Percentiles rank a stretch among this genome's conserved stretches.
These are phyloP conservation scores for Fundulus diaphanus DNA, from an alignment of 2,797 vertebrate species.

Conservation along the genomic window DNA sequence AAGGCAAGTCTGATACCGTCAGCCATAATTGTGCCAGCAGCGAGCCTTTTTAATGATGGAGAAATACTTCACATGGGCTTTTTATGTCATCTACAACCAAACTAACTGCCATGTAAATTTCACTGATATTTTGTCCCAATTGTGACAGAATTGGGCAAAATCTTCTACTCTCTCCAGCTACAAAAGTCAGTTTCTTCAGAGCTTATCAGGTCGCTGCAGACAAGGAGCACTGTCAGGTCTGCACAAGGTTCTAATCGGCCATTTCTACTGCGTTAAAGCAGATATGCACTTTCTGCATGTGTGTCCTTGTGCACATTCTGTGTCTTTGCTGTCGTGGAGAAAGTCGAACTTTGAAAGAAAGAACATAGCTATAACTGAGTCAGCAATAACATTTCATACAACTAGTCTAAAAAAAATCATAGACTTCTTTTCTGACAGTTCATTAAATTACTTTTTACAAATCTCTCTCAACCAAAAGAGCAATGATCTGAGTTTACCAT, in stretches of 20 bases:
- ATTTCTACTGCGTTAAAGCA: constrained; percentile 63
- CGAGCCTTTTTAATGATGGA: constrained; percentile 55
- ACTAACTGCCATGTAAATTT: constrained; percentile 73
- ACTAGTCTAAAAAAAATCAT: constrained; percentile 12
- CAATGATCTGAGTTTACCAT: background rate
- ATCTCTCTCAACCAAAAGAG: background rate
- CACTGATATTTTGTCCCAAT: constrained; percentile 58
- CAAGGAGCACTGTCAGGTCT: constrained; percentile 66
- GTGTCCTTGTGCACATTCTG: constrained; percentile 18
- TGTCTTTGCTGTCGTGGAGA: constrained; percentile 17
- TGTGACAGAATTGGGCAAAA: constrained; percentile 29
- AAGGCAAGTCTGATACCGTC: constrained; percentile 59
- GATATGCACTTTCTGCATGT: constrained; percentile 49
- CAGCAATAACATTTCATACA: constrained; percentile 44
- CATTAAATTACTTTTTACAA: background rate
- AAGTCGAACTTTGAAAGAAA: constrained; percentile 26
- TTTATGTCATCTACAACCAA: constrained; percentile 34
- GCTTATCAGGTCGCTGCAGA: constrained; percentile 81
- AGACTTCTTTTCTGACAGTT: background rate
- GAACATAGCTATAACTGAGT: constrained; percentile 26
- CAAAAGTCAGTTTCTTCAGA: constrained; percentile 50
- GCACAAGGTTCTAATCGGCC: constrained; percentile 78
- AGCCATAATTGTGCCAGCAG: constrained; percentile 29
- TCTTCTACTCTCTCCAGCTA: constrained; percentile 36
- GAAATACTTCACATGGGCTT: constrained; percentile 28